Percentiles rank a stretch among this genome's conserved stretches.
phyloP scores from a whole-genome alignment of 1,140 invertebrate species.

The Proales similis region DNA sequence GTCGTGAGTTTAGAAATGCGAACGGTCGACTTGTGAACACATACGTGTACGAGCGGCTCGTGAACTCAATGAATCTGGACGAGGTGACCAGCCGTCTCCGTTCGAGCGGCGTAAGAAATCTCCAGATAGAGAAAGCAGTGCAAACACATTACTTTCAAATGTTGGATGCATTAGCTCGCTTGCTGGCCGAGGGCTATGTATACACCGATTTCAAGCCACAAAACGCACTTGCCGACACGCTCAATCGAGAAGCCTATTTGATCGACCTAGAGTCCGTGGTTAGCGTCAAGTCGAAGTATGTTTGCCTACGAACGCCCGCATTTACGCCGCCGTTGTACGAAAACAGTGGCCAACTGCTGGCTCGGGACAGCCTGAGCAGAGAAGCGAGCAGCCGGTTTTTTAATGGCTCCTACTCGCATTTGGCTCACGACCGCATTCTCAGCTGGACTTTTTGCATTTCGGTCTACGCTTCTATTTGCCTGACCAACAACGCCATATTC shows the following conservation, averaged over 20 bases:
- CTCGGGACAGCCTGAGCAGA: not conserved
- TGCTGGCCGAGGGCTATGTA: conserved; percentile 17
- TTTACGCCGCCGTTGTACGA: conserved; percentile 30
- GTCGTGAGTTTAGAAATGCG: conserved; percentile 28
- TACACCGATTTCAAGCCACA: conserved; percentile 35
- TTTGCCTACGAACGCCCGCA: conserved; percentile 19
- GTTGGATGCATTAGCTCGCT: not conserved
- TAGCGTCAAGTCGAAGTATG: conserved; percentile 13
- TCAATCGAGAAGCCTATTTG: conserved; percentile 5
- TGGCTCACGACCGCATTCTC: conserved; percentile 19
- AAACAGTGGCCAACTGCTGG: not conserved
- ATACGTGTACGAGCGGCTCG: conserved; percentile 23
- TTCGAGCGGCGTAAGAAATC: not conserved
- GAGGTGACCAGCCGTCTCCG: conserved; percentile 1
- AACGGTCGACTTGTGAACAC: not conserved
- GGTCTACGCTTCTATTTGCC: conserved; percentile 23
- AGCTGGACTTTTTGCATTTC: conserved; percentile 38
- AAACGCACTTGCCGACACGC: conserved; percentile 10
- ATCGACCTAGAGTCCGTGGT: conserved; percentile 36
- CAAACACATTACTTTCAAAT: conserved; percentile 8
- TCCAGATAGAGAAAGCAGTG: not conserved
- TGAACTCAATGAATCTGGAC: conserved; percentile 21
- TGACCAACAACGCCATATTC: not conserved
- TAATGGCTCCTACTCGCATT: not conserved
- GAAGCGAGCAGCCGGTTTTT: conserved; percentile 6